phyloP scores from a whole-genome alignment of 2,113 vertebrate species.

The Thalassoma bifasciatum region DNA sequence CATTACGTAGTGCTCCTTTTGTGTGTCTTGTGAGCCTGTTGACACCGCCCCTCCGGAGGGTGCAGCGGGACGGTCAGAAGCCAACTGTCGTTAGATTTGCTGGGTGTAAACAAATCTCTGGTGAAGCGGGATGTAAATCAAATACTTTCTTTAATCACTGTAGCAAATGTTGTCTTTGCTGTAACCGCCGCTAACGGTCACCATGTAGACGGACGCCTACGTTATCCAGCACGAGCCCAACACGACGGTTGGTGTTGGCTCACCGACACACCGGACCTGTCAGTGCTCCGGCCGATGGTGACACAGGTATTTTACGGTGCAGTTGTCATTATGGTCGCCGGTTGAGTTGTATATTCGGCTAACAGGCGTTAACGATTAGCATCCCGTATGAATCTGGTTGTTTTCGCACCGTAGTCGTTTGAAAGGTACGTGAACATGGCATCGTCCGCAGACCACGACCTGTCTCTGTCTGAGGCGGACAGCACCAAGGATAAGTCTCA shows the following conservation, averaged over 20 bases:
- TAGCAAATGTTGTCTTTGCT: neutral
- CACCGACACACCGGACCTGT: constrained; percentile 30
- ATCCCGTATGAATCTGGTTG: constrained; percentile 23
- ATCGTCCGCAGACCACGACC: constrained; percentile 84
- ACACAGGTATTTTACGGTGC: constrained; percentile 27
- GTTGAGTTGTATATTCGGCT: constrained; percentile 45
- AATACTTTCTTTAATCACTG: neutral
- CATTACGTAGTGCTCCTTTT: constrained; percentile 83
- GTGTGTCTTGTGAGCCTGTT: constrained; percentile 70
- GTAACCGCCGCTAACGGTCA: neutral
- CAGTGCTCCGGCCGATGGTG: constrained; percentile 33
- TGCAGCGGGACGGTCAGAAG: constrained; percentile 45
- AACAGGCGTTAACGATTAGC: constrained; percentile 28
- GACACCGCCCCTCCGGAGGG: constrained; percentile 79
- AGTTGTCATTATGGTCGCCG: constrained; percentile 50
- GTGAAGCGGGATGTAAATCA: constrained; percentile 29
- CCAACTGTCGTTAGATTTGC: constrained; percentile 33
- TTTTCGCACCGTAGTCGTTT: neutral
- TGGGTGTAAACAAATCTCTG: constrained; percentile 79
- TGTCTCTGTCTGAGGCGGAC: constrained; percentile 82
- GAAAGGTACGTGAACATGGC: constrained; percentile 74
- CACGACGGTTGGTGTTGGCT: constrained; percentile 9
- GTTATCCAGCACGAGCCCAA: constrained; percentile 8
- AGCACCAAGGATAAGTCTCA: constrained; percentile 79
- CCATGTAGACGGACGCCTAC: constrained; percentile 53